These are phyloP conservation scores for Larimichthys polyactis DNA, from an alignment of 2,113 vertebrate species.

Conservation along the genomic window DNA sequence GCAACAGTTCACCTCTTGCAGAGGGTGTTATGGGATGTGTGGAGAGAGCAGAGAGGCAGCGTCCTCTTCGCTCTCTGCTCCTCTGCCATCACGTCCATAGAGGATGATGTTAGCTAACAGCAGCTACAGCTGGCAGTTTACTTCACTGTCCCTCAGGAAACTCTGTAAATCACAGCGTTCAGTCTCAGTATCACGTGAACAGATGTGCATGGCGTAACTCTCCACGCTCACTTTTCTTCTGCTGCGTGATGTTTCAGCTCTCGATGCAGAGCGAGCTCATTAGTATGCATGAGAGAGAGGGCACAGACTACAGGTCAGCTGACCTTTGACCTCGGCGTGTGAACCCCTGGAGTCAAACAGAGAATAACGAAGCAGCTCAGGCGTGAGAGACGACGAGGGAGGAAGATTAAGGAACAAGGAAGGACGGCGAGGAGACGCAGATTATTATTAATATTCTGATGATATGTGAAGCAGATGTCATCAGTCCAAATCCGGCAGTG, in stretches of 20 bases:
- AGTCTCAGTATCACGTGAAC: too few relatives aligned
- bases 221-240: too few relatives aligned
- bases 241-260: too few relatives aligned
- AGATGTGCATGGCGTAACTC: too few relatives aligned
- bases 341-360: slow-evolving; percentile 30
- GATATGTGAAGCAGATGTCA: not conserved
- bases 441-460: not conserved
- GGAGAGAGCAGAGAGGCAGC: not conserved
- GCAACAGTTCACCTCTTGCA: not conserved
- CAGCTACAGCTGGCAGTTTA: too few relatives aligned
- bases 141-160: too few relatives aligned
- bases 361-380: slow-evolving; percentile 29
- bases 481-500: not conserved
- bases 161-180: too few relatives aligned
- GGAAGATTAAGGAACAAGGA: not conserved
- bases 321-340: slow-evolving; percentile 27
- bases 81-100: too few relatives aligned
- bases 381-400: not conserved
- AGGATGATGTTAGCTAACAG: too few relatives aligned
- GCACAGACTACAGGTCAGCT: not conserved
- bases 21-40: not conserved
- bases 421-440: not conserved
- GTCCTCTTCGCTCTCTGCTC: too few relatives aligned
- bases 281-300: not conserved
- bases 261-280: slow-evolving; percentile 2